Evolutionary conservation across 1,140 invertebrate species (phyloP), one percentile per base, ranked within the genome.

Genomic region (Hyphantria cunea): DNA sequence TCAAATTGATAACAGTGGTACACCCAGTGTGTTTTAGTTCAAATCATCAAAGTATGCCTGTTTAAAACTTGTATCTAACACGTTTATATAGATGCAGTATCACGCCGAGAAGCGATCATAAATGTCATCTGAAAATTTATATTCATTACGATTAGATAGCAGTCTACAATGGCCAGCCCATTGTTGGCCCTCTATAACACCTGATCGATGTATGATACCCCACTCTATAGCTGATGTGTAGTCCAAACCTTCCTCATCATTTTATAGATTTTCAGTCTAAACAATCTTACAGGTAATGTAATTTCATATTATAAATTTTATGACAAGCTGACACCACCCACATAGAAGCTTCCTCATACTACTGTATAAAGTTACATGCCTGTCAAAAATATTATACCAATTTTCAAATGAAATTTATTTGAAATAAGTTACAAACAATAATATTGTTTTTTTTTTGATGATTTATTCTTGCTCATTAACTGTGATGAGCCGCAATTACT

Each of bases 91-190:
- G 78, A 82, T 76, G 80, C 80, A 73, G 79, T 85, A 86, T 84
- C 82, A 84, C 80, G 80, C 78, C 74, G 81, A 72, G 81, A 71
- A 77, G 66, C 73, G 77, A 87, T 89, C 85, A 82, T 89, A 88
- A 89, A 89, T 86, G 85, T 88, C 86, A 86, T 86, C 80, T 78
- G 82, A 84, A 86, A 88, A 89, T 89, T 89, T 89, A 89, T 89
- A 89, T 89, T 89, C 86, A 89, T 89, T 86, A 89, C 86, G 86
- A 89, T 89, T 89, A 86, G 86, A 89, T 87, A 84, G 78, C 76
- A 80, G 73, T 72, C 70, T 76, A 86, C 82, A 84, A 87, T 86
- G 74, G 80, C 70, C 71, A 64, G 70, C 49, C 80, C 67, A 86
- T 86, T 90, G 87, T 90, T 90, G 78, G 68, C 66, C 66, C 70